phyloP scores from a whole-genome alignment of 2,113 vertebrate species.

The Neogobius melanostomus region DNA sequence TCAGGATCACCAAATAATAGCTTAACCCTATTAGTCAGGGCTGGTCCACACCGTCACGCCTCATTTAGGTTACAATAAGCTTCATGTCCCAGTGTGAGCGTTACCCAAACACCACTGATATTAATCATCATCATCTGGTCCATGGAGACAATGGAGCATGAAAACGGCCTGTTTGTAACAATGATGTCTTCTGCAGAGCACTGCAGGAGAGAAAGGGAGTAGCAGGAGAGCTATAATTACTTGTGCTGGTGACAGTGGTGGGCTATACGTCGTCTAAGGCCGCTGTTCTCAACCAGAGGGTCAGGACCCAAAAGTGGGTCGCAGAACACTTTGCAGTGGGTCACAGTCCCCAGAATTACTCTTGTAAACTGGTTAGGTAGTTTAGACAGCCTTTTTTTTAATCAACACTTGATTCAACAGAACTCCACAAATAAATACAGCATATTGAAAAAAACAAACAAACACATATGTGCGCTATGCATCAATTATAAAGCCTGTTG shows the following conservation, averaged over 20 bases:
- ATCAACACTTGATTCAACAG: too few relatives aligned
- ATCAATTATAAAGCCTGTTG: too few relatives aligned
- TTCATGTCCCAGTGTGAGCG: conserved; percentile 38
- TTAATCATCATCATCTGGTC: conserved; percentile 51
- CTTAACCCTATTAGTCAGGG: conserved; percentile 57
- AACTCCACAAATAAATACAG: too few relatives aligned
- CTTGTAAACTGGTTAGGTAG: too few relatives aligned
- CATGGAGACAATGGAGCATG: conserved; percentile 15
- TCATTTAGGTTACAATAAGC: conserved; percentile 62
- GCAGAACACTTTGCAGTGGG: too few relatives aligned
- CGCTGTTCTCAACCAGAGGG: too few relatives aligned
- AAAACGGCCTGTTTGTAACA: conserved; percentile 17
- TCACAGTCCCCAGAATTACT: too few relatives aligned
- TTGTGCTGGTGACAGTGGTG: neutral
- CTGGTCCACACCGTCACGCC: conserved; percentile 51
- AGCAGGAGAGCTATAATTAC: neutral
- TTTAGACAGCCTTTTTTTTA: too few relatives aligned
- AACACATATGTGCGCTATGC: too few relatives aligned
- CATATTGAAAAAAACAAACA: too few relatives aligned
- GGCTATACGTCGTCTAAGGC: too few relatives aligned
- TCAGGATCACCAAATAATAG: conserved; percentile 17
- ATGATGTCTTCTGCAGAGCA: conserved; percentile 48
- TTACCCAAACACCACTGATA: conserved; percentile 55
- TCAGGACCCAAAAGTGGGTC: too few relatives aligned
- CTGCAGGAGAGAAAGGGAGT: conserved; percentile 16